Evolutionary conservation across 2,797 vertebrate genomes (phyloP).

Genomic region (Alosa sapidissima): DNA sequence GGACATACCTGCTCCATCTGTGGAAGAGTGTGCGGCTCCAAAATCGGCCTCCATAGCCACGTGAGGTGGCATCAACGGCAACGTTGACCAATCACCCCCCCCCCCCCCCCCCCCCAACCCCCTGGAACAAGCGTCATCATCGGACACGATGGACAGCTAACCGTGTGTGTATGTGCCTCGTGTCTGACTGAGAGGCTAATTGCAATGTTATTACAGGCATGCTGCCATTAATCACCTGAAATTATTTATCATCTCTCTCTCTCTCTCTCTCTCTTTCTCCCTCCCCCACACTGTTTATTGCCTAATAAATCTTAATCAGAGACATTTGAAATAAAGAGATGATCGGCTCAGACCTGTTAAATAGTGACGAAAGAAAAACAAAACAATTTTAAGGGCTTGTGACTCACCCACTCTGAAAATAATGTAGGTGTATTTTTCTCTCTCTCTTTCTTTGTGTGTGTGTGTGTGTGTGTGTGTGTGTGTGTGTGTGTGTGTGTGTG

Average conservation of each 20-base stretch:
- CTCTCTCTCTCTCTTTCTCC: neutral
- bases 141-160: no score
- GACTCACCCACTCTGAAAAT: neutral
- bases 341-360: neutral
- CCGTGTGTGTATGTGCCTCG: conserved; percentile 21
- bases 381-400: neutral
- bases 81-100: no score
- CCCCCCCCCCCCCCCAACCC: no score
- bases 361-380: neutral
- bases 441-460: no score
- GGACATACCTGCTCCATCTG: no score
- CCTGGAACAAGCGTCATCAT: no score
- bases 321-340: neutral
- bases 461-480: no score
- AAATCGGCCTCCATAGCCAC: no score
- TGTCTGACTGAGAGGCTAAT: conserved; percentile 55
- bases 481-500: neutral
- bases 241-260: conserved; percentile 5
- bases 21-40: no score
- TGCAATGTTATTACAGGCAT: conserved; percentile 46
- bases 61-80: no score
- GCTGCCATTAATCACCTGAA: conserved; percentile 35
- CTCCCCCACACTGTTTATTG: neutral
- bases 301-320: neutral
- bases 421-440: neutral